phyloP scores from a whole-genome alignment of 2,888 invertebrate genomes.

The Hirtodrosophila duncani region DNA sequence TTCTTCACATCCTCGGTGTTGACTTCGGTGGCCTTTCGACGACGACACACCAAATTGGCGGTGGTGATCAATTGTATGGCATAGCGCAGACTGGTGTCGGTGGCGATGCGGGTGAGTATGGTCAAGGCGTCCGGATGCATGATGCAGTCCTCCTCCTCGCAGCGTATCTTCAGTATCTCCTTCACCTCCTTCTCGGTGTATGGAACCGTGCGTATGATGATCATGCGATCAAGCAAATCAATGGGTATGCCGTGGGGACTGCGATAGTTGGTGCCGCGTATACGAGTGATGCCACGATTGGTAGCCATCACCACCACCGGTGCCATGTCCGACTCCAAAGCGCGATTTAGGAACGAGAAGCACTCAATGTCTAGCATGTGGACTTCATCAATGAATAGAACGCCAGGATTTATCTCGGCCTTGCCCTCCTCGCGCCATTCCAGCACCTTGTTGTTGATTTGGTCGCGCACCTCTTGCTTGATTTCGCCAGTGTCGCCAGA shows the following conservation, averaged over 20 bases:
- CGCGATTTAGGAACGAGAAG: conserved; percentile 98
- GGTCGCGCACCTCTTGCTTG: conserved; percentile 97
- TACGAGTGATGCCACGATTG: conserved; percentile 95
- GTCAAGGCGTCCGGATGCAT: conserved; percentile 94
- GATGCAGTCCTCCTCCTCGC: conserved; percentile 98
- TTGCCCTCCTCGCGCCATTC: conserved; percentile 99
- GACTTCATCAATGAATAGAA: conserved; percentile 97
- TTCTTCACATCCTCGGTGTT: conserved; percentile 94
- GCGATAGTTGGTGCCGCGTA: conserved; percentile 94
- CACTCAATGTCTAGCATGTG: conserved; percentile 99
- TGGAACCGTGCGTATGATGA: conserved; percentile 94
- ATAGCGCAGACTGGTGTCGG: conserved; percentile 95
- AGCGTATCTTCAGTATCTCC: conserved; percentile 95
- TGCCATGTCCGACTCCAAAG: conserved; percentile 97
- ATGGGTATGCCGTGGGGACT: conserved; percentile 99
- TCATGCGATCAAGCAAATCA: conserved; percentile 95
- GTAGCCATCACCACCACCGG: conserved; percentile 99
- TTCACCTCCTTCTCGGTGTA: conserved; percentile 93
- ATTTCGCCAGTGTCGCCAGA: conserved; percentile 99
- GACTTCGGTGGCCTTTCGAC: conserved; percentile 92
- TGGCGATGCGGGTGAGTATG: conserved; percentile 94
- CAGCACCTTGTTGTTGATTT: conserved; percentile 97
- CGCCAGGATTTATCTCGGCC: conserved; percentile 98
- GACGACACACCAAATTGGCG: conserved; percentile 93
- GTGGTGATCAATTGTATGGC: conserved; percentile 98